Evolutionary conservation across 2,888 invertebrate genomes (phyloP).

Genomic region (Ptychoptera contaminata): DNA sequence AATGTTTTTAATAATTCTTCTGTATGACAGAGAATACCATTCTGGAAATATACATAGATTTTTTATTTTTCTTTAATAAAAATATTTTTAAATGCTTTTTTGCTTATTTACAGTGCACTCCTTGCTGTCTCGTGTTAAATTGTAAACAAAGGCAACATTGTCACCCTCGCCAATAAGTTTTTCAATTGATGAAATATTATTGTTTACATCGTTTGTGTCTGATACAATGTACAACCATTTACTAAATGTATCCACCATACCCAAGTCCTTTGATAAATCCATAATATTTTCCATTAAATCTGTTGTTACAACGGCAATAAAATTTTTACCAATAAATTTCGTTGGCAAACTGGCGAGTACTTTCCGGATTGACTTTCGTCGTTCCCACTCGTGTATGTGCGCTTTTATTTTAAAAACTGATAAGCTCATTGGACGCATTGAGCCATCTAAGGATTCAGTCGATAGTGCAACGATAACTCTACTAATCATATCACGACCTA

Average conservation of each 20-base stretch:
- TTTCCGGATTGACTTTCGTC: conserved; percentile 18
- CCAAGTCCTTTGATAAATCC: conserved; percentile 47
- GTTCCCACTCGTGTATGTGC: conserved; percentile 11
- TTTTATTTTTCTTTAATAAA: not conserved
- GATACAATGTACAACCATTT: conserved; percentile 73
- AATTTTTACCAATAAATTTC: conserved; percentile 33
- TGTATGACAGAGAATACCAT: conserved; percentile 50
- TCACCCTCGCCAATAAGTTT: conserved; percentile 56
- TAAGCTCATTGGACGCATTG: conserved; percentile 7
- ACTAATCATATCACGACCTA: conserved; percentile 48
- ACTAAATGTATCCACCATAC: conserved; percentile 51
- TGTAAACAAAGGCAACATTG: conserved; percentile 63
- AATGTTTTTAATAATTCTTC: conserved; percentile 51
- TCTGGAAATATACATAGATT: conserved; percentile 32
- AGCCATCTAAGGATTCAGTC: conserved; percentile 9
- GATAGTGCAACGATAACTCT: conserved; percentile 45
- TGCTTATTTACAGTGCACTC: not conserved
- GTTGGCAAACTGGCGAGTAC: conserved; percentile 22
- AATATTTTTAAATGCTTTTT: not conserved
- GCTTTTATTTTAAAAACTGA: conserved; percentile 7
- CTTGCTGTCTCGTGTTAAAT: conserved; percentile 35
- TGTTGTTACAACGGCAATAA: conserved; percentile 41
- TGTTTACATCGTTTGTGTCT: conserved; percentile 35
- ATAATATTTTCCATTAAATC: conserved; percentile 47
- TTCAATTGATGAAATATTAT: conserved; percentile 38